Evolutionary conservation across 2,888 invertebrate genomes (phyloP), one percentile per base, ranked within the genome.

Genomic region (Drosophila mayaguana): DNA sequence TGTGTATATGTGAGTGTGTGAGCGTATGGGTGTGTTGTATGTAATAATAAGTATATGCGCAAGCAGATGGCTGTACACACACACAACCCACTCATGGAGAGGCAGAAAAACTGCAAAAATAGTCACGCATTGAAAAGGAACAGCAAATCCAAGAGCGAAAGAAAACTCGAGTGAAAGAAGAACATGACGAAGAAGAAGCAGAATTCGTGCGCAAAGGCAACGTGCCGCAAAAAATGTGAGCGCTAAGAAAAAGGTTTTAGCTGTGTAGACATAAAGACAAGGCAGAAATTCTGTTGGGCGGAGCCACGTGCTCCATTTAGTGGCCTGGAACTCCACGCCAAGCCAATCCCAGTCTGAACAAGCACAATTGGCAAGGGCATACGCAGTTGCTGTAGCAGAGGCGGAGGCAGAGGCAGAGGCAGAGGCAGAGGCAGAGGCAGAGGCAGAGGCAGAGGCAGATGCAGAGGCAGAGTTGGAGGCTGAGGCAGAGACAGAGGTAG

Each of bases 261-360:
- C 56, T 70, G 64, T 54, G 16, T 22, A 51, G 34, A 59, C 18
- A 78, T 67, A 71, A 78, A 60, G 74, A 83, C 16, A 78, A 72
- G 50, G 43, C 65, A 57, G 60, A 74, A 71, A 76, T 20, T 18
- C 64, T 63, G 78, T 69, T 72, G 87, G 83, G 83, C 83, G 83
- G 82, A 83, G 82, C 86, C 75, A 80, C 69, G 51, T 70, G 48
- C 46, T 59, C 43, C 40, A 51, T 50, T 61, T 57, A 40, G 68
- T 50, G 50, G 50, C 50, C 32, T 48, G 59, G 38, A 62, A 69
- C 61, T 55, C 59, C 65, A 48, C 48, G 64, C 63, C 69, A 86
- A 72, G 81, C 83, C 83, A 83, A 83, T 83, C 83, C 87, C 67
- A 73, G 71, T 63, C 73, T 69, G 72, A 59, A 63, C 53, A 7